phyloP scores from a whole-genome alignment of 2,888 invertebrate genomes.

The Chorisops tibialis region DNA sequence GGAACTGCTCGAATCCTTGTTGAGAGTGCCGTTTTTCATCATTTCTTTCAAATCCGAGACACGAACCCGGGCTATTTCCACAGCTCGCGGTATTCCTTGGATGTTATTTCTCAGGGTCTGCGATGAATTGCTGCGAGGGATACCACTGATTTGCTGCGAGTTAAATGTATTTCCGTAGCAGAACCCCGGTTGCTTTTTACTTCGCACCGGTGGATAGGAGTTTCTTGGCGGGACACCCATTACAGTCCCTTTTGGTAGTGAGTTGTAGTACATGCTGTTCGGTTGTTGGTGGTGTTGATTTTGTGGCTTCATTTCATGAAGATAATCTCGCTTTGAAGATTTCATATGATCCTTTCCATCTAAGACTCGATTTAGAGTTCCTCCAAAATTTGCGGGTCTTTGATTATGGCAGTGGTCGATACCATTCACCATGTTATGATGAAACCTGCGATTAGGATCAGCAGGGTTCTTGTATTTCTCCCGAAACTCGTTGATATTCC shows the following conservation, averaged over 20 bases:
- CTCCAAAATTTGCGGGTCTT: constrained; percentile 29
- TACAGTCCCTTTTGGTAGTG: constrained; percentile 53
- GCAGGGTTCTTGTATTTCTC: constrained; percentile 62
- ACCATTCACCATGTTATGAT: constrained; percentile 12
- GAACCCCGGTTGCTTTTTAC: constrained; percentile 53
- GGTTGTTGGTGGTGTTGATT: constrained; percentile 45
- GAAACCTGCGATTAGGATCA: constrained; percentile 42
- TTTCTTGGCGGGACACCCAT: constrained; percentile 61
- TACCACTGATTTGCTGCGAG: constrained; percentile 49
- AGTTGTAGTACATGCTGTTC: constrained; percentile 43
- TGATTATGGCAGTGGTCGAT: constrained; percentile 1
- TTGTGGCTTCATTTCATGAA: constrained; percentile 49
- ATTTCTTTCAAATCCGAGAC: constrained; percentile 51
- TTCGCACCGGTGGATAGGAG: constrained; percentile 61
- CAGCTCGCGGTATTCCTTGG: constrained; percentile 46
- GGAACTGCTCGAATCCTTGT: constrained; percentile 53
- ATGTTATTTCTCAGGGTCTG: constrained; percentile 54
- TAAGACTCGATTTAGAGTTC: constrained; percentile 37
- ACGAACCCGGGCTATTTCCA: constrained; percentile 50
- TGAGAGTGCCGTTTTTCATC: constrained; percentile 45
- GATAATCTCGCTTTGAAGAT: constrained; percentile 46
- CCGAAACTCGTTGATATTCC: constrained; percentile 62
- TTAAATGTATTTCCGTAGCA: constrained; percentile 21
- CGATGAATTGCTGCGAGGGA: constrained; percentile 63
- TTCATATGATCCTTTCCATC: constrained; percentile 23